A percentile compares a stretch with the other conserved stretches of the same genome.
Evolutionary conservation across 2,797 vertebrate genomes (phyloP).

Genomic region (Clarias platycephalus): DNA sequence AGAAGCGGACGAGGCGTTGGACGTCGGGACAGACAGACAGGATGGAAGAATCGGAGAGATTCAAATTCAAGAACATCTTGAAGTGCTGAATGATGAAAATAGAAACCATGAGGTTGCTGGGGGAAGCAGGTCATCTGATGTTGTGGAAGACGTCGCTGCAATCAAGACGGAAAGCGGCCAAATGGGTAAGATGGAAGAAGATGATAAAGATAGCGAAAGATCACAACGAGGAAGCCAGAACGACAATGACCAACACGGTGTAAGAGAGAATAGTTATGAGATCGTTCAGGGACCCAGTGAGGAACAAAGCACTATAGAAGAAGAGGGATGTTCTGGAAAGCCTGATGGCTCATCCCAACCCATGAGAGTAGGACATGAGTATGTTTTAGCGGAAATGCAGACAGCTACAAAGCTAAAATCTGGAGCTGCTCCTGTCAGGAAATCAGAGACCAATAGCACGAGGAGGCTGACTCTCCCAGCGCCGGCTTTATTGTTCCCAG

Average conservation of each 20-base stretch:
- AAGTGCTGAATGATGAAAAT: neutral
- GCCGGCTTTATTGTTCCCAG: conserved; percentile 18
- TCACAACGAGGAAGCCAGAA: neutral
- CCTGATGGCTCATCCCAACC: neutral
- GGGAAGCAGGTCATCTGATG: neutral
- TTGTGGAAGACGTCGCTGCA: neutral
- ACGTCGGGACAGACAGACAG: neutral
- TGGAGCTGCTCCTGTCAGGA: neutral
- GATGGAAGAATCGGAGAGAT: neutral
- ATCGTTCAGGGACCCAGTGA: neutral
- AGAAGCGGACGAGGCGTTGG: neutral
- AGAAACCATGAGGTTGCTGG: neutral
- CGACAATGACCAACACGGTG: neutral
- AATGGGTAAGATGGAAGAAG: neutral
- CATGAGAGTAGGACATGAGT: neutral
- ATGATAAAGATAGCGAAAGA: neutral
- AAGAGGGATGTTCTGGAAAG: neutral
- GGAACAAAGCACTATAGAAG: neutral
- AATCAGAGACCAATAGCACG: neutral
- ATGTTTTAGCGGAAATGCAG: neutral
- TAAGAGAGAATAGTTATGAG: neutral
- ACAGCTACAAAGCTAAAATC: conserved; percentile 8
- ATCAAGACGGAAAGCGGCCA: neutral
- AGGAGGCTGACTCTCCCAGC: conserved; percentile 17
- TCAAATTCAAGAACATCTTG: neutral